A percentile compares a stretch with the other conserved stretches of the same genome.
Conservation (phyloP, 1,140 invertebrate species). For the Telenomus remus region DNA sequence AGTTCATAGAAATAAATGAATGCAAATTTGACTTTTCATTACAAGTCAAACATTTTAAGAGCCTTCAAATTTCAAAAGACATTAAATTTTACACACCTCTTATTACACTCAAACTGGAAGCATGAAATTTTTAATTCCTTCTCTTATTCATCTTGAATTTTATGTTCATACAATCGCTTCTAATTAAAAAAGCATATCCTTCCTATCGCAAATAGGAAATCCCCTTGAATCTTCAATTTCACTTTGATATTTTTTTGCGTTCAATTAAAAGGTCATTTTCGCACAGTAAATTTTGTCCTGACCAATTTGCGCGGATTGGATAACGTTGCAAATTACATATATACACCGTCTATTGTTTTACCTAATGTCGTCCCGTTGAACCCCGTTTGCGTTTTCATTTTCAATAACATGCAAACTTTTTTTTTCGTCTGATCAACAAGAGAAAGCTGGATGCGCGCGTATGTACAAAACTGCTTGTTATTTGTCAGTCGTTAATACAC, state of each 20-base stretch:
- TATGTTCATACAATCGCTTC: too few relatives aligned
- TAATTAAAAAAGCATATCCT: too few relatives aligned
- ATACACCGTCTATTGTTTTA: not conserved
- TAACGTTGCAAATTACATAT: not conserved
- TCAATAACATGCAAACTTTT: not conserved
- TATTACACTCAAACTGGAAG: too few relatives aligned
- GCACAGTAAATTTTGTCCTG: too few relatives aligned
- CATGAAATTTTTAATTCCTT: too few relatives aligned
- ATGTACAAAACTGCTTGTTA: not conserved
- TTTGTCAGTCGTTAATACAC: not conserved
- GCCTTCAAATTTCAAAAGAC: too few relatives aligned
- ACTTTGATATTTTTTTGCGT: too few relatives aligned
- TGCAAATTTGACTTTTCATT: not conserved
- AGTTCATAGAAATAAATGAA: not conserved
- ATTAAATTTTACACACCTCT: too few relatives aligned
- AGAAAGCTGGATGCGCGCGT: not conserved
- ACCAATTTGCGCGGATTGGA: not conserved
- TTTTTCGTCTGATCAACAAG: not conserved
- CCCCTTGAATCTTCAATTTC: too few relatives aligned
- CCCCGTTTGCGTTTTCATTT: not conserved
- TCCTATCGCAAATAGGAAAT: too few relatives aligned
- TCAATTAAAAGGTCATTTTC: too few relatives aligned
- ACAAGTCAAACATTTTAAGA: not conserved
- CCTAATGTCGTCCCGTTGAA: not conserved
- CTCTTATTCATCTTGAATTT: too few relatives aligned